A percentile compares a stretch with the other conserved stretches of the same genome.
Conservation (phyloP, 2,888 invertebrate species). For the Dichetophora obliterata region DNA sequence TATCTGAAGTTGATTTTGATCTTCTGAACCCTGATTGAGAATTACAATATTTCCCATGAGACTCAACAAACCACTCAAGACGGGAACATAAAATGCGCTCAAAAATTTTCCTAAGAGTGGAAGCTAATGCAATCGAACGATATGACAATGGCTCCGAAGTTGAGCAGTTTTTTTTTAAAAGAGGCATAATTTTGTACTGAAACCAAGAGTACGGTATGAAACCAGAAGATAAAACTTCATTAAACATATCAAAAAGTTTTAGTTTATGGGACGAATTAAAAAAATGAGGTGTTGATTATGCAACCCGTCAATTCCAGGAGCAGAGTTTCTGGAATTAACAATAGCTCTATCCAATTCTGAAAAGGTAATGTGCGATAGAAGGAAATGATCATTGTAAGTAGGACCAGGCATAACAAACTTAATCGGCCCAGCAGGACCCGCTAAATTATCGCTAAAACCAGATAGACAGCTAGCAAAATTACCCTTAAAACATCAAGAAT, state of each 20-base stretch:
- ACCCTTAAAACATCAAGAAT: no score
- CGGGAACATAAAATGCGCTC: not conserved
- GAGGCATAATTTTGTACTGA: no score
- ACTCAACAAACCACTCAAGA: not conserved
- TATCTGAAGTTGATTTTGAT: not conserved
- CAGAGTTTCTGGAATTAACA: not conserved
- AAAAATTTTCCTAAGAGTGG: conserved; percentile 1
- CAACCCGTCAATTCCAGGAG: not conserved
- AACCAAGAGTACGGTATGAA: not conserved
- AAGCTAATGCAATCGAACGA: conserved; percentile 3
- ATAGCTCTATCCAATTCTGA: no score
- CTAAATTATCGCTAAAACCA: no score
- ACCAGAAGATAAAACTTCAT: not conserved
- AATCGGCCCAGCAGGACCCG: no score
- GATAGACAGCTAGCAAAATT: no score
- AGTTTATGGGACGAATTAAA: not conserved
- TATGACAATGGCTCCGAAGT: not conserved
- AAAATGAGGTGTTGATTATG: not conserved
- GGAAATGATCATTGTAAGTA: no score
- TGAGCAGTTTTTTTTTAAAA: not conserved
- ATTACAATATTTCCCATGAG: not conserved
- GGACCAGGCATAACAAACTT: no score
- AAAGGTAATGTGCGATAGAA: no score
- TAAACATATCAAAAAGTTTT: not conserved
- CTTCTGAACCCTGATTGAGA: not conserved